Conservation (phyloP, 2,113 vertebrate genomes). For the Callopanchax toddi region DNA sequence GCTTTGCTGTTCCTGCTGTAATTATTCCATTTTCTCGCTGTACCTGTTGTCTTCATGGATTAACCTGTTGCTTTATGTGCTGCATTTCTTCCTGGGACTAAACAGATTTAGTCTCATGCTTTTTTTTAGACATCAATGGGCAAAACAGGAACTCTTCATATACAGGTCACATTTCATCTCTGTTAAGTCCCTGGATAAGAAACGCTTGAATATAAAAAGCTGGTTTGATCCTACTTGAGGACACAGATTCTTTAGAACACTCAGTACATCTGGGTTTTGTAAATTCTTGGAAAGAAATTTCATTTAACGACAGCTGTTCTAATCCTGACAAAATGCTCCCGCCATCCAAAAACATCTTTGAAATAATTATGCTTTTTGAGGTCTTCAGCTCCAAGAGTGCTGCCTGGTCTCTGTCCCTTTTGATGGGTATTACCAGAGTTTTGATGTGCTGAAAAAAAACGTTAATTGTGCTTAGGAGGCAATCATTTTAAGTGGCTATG, state of each 20-base stretch:
- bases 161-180: neutral
- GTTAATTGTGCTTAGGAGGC: slow-evolving; percentile 50
- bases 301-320: neutral
- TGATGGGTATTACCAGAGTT: slow-evolving; percentile 42
- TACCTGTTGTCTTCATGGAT: slow-evolving; percentile 2
- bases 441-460: slow-evolving; percentile 10
- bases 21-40: slow-evolving; percentile 6
- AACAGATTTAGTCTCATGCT: neutral
- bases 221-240: neutral
- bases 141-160: neutral
- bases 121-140: neutral
- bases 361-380: slow-evolving; percentile 8
- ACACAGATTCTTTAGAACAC: neutral
- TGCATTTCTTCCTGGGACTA: neutral
- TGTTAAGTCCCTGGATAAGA: neutral
- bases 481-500: slow-evolving; percentile 48
- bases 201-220: neutral
- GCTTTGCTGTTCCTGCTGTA: neutral
- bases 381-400: neutral
- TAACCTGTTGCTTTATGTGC: neutral
- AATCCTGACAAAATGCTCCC: slow-evolving; percentile 1
- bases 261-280: neutral
- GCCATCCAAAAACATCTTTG: neutral
- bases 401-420: slow-evolving; percentile 13
- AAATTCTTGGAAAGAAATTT: slow-evolving; percentile 15